Conservation (phyloP, 2,113 vertebrate genomes). For the Trinectes maculatus region DNA sequence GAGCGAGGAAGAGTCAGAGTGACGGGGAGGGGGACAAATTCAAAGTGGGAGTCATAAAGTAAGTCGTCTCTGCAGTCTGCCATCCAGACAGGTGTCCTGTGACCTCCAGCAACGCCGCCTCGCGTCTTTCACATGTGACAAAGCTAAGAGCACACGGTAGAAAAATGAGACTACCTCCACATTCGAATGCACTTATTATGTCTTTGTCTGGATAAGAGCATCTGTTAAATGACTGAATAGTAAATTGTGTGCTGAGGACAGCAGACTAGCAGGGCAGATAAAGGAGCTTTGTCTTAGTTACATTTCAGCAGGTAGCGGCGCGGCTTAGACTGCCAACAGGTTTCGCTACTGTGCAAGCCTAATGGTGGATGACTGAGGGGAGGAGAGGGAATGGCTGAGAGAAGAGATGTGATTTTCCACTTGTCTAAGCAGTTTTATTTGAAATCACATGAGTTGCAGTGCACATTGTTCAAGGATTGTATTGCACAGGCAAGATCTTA, state of each 20-base stretch:
- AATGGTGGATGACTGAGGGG: slow-evolving; percentile 77
- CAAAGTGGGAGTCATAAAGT: slow-evolving; percentile 72
- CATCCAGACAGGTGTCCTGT: slow-evolving; percentile 61
- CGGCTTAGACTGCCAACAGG: slow-evolving; percentile 76
- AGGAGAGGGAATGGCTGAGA: slow-evolving; percentile 64
- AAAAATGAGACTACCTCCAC: slow-evolving; percentile 59
- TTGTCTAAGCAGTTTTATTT: slow-evolving; percentile 74
- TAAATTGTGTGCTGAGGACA: slow-evolving; percentile 73
- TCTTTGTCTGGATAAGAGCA: slow-evolving; percentile 67
- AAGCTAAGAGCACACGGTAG: slow-evolving; percentile 53
- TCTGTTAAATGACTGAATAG: slow-evolving; percentile 75
- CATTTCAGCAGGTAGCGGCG: slow-evolving; percentile 73
- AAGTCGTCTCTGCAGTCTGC: slow-evolving; percentile 70
- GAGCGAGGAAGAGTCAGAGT: slow-evolving; percentile 28
- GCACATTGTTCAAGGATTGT: slow-evolving; percentile 21
- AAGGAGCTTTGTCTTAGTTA: slow-evolving; percentile 79
- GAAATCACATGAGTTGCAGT: slow-evolving; percentile 47
- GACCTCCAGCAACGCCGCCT: slow-evolving; percentile 63
- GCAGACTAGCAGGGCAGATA: slow-evolving; percentile 73
- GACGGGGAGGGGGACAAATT: slow-evolving; percentile 52
- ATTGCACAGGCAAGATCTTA: neutral
- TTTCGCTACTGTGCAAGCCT: slow-evolving; percentile 74
- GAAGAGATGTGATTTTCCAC: slow-evolving; percentile 76
- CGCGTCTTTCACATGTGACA: slow-evolving; percentile 68
- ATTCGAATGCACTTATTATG: slow-evolving; percentile 68